These are phyloP conservation scores for Solea solea DNA, from an alignment of 2,113 vertebrate genomes.

Conservation along the genomic window DNA sequence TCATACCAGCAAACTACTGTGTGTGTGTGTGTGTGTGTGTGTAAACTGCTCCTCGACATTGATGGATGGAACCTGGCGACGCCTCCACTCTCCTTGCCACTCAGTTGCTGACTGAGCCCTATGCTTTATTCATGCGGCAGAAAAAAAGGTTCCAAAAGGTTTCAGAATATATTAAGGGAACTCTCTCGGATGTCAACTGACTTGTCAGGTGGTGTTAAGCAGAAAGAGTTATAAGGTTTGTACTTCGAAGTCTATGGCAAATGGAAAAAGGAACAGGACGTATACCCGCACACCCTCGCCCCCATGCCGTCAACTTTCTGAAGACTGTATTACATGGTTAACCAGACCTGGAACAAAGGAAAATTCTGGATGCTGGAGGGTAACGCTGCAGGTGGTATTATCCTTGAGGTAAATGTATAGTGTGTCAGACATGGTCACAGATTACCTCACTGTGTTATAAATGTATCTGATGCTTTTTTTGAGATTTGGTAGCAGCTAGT, in stretches of 20 bases:
- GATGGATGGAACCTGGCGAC: slow-evolving; percentile 88
- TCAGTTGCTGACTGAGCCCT: slow-evolving; percentile 78
- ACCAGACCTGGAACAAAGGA: slow-evolving; percentile 2
- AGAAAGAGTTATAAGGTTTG: slow-evolving; percentile 75
- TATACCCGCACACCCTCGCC: background rate
- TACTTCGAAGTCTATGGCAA: slow-evolving; percentile 65
- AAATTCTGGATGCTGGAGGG: background rate
- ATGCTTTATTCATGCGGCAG: slow-evolving; percentile 87
- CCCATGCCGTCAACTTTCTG: background rate
- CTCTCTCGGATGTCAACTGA: slow-evolving; percentile 85
- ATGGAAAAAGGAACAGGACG: slow-evolving; percentile 51
- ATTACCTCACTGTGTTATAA: background rate
- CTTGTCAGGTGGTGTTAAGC: slow-evolving; percentile 86
- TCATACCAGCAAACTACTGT: slow-evolving; percentile 37
- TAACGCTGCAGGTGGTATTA: background rate
- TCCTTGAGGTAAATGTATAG: background rate
- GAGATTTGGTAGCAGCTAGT: too few species aligned
- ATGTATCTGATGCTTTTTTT: too few species aligned
- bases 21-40: slow-evolving; percentile 67
- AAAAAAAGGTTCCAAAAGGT: slow-evolving; percentile 86
- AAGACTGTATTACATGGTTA: background rate
- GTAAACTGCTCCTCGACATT: slow-evolving; percentile 80
- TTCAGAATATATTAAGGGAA: slow-evolving; percentile 91
- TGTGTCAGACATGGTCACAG: background rate
- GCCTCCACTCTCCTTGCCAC: slow-evolving; percentile 81